These are phyloP conservation scores for Ptychodera flava DNA, from an alignment of 35 echinoderm and acorn worm species.

Conservation along the genomic window DNA sequence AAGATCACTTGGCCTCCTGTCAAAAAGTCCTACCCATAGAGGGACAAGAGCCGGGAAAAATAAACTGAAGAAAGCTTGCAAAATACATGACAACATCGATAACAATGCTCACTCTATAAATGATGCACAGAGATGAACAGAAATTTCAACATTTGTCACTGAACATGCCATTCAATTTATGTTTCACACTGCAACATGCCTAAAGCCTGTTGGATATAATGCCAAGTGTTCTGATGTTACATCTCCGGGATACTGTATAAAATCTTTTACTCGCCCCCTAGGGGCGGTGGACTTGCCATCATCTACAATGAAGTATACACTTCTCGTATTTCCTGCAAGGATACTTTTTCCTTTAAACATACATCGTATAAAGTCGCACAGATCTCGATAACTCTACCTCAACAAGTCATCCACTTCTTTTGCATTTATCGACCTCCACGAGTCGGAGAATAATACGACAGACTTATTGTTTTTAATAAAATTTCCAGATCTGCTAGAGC, in stretches of 20 bases:
- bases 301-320: not conserved
- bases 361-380: not conserved
- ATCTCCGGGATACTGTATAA: not conserved
- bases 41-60: not conserved
- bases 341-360: not conserved
- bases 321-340: not conserved
- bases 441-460: not conserved
- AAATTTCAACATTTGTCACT: not conserved
- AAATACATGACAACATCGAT: not conserved
- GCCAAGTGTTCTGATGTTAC: not conserved
- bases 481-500: not conserved
- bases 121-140: not conserved
- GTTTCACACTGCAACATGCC: not conserved
- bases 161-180: not conserved
- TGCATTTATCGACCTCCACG: not conserved
- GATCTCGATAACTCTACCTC: not conserved
- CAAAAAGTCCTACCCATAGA: not conserved
- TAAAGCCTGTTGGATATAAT: not conserved
- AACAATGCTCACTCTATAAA: not conserved
- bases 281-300: not conserved
- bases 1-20: not conserved
- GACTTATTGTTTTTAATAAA: not conserved
- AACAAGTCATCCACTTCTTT: not conserved
- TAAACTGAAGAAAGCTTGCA: not conserved
- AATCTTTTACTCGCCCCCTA: not conserved